Evolutionary conservation across 2,888 invertebrate genomes (phyloP).

Genomic region (Acronicta alni): DNA sequence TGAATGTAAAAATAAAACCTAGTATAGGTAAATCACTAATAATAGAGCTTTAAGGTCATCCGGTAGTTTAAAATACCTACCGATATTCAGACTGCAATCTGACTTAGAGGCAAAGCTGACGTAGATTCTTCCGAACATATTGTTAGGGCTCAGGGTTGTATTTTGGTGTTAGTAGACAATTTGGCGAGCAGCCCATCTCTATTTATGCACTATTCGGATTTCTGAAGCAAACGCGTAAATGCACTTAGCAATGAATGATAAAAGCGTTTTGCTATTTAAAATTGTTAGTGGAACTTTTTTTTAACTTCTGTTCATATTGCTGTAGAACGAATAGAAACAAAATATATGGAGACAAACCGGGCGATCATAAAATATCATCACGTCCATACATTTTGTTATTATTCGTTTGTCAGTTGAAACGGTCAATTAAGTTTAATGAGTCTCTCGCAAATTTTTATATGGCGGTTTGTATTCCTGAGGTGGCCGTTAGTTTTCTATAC

Average conservation of each 20-base stretch:
- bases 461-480: too few relatives aligned
- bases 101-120: slow-evolving; percentile 14
- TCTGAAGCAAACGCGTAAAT: slow-evolving; percentile 21
- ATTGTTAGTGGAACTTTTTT: not conserved
- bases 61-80: not conserved
- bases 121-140: slow-evolving; percentile 26
- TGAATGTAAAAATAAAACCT: too few relatives aligned
- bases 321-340: too few relatives aligned
- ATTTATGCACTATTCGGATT: slow-evolving; percentile 41
- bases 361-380: too few relatives aligned
- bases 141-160: slow-evolving; percentile 13
- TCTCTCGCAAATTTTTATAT: too few relatives aligned
- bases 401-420: too few relatives aligned
- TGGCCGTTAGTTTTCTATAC: too few relatives aligned
- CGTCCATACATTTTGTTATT: too few relatives aligned
- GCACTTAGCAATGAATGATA: slow-evolving; percentile 25
- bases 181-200: slow-evolving; percentile 45
- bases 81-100: not conserved
- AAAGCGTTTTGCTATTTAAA: slow-evolving; percentile 1
- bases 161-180: slow-evolving; percentile 39
- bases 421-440: too few relatives aligned
- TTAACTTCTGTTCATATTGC: too few relatives aligned
- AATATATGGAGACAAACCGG: too few relatives aligned
- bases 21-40: too few relatives aligned
- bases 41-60: not conserved